Base-by-base conservation (phyloP, 2,113 vertebrate genomes). In the Ellobius talpinus region DNA sequence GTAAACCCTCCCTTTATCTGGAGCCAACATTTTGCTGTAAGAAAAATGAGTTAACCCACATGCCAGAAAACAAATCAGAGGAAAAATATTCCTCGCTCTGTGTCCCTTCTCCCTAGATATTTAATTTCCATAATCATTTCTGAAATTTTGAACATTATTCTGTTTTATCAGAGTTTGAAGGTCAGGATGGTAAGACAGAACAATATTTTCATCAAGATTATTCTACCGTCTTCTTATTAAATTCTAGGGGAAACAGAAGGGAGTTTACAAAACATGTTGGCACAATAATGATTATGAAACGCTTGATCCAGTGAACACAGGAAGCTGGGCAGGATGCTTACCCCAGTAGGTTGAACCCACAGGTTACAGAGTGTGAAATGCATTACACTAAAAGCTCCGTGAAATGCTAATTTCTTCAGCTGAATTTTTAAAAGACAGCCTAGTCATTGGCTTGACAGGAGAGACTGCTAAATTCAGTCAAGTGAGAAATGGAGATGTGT, bases 331-430 rank as follows among this genome's bases (percentile, higher is more conserved):
- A 36, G 68, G 66, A 47, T 26, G 33, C 45, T 86, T 66, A 47
- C 9, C 13, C 24, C 3, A 86, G 58, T 13, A 72, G 78, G 61
- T 70, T 90, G 68, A 72, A 94, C 95, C 77, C 7, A 21, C 31
- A 33, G 52, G 78, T 61, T 95, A 63, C 24, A n/a, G 52, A 91
- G 73, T 94, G 29, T 66, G 73, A 79, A 93, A 74, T 68, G 31
- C 23, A 21, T 77, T 82, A 58, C 24, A 89, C 45, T 82, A 45
- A 92, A 84, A 92, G 45, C 68, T 77, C 88, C 1, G 5, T 74
- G 86, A 77, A 93, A 95, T 96, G 88, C 79, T 92, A 87, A 90
- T 96, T 88, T 92, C 74, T 87, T 78, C 14, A 12, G 68, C 91
- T 84, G 90, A 91, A 96, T 92, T 95, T 96, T 89, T 74, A 82